Conservation (phyloP, 2,113 vertebrate genomes). For the Tautogolabrus adspersus region DNA sequence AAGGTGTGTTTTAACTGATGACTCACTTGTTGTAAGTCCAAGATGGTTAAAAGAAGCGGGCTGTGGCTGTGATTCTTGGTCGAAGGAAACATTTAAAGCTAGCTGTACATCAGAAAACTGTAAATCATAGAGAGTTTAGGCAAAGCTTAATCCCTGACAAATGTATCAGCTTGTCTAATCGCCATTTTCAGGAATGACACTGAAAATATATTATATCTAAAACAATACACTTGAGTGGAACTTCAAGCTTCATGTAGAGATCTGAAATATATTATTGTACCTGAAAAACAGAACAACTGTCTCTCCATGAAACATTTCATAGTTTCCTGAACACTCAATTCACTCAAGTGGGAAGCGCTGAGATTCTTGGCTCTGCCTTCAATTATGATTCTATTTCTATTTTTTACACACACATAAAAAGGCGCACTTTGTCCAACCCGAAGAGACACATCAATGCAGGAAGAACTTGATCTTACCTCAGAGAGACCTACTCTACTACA, state of each 20-base stretch:
- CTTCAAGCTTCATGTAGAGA: not conserved
- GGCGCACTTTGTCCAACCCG: conserved; percentile 6
- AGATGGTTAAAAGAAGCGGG: no score
- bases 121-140: no score
- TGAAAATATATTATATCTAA: not conserved
- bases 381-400: conserved; percentile 17
- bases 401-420: not conserved
- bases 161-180: not conserved
- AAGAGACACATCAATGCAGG: conserved; percentile 6
- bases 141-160: no score
- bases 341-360: conserved; percentile 12
- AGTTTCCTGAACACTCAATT: conserved; percentile 11
- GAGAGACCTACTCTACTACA: not conserved
- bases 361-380: conserved; percentile 18
- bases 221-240: not conserved
- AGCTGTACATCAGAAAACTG: no score
- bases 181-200: not conserved
- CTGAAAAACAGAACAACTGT: not conserved
- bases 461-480: not conserved
- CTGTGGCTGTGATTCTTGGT: not conserved
- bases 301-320: conserved; percentile 20
- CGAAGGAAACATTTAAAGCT: not conserved
- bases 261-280: conserved; percentile 1
- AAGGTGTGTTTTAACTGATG: no score
- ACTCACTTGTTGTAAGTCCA: no score